Evolutionary conservation across 2,113 vertebrate genomes (phyloP), one percentile per base, ranked within the genome.

Genomic region (Cynocephalus volans): DNA sequence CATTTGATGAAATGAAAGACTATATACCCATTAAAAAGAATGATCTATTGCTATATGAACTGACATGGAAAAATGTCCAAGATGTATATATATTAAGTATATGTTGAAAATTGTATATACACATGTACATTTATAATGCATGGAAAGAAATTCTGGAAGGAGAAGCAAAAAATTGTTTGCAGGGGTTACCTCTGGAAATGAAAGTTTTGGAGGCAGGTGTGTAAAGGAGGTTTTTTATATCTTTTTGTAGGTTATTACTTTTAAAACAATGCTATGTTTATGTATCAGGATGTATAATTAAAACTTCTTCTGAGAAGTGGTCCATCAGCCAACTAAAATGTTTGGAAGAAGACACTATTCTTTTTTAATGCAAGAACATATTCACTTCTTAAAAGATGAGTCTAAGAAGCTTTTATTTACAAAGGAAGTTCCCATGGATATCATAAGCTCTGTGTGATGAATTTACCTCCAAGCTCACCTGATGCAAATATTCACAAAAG

Each of bases 131-230:
- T 90, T 87, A 52, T 33, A 64, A 72, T 31, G 18, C 18, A 36
- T 52, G 64, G 80, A 72, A 58, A 93, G 11, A 95, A 88, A 50
- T 75, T 93, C 54, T 89, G 28, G 50, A 88, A 93, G 36, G 41
- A 75, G 33, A 72, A 93, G 26, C 28, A 41, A 36, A 92, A 64
- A 72, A 36, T 6, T 26, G 6, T 45, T 48, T 45, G 14, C 15
- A 58, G 18, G 21, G 6, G 17, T 67, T 90, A 64, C 33, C 11
- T 96, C 18, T 79, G 26, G 75, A 28, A 84, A 70, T 24, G 4
- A 54, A 80, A 91, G n/a, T 77, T 91, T 83, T 24, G 36, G 52
- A 87, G 62, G 48, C 24, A 50, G 36, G n/a, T n/a, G 17, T 41
- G 6, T 65, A 52, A 88, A 65, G 5, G 50, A 24, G 48, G 41